Base-by-base conservation (phyloP, 2,113 vertebrate species). In the Cricetomys ansorgei region DNA sequence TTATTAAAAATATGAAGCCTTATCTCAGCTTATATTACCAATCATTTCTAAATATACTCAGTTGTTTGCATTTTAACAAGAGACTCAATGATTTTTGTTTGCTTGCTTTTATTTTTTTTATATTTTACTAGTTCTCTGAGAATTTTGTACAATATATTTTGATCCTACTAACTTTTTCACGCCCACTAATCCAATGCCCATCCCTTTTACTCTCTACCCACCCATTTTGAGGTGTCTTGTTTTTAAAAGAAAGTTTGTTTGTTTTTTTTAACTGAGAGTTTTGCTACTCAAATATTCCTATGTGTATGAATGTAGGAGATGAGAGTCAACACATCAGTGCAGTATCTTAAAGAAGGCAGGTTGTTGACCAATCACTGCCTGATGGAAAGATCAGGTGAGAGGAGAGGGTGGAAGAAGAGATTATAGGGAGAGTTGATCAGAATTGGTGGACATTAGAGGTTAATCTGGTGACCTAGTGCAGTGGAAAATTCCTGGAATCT, bases 41-140 rank as follows among this genome's bases (percentile, higher is more conserved):
- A 45, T 50, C 6, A 59, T 31, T 83, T n/a, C 88, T 43, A 4
- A 4, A 91, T 75, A 12, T 25, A 40, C 5, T 77, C 77, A 76
- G 13, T 70, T 84, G 34, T 76, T 88, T 89, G 13, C 40, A 87
- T 69, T 93, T 94, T 40, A 73, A 55, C 57, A 97, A 89, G 11
- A 8, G 43, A 59, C 11, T 43, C 0, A 3, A 89, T 23, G 7
- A 16, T 55, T 37, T 7, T 79, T 21, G 19, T 79, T 21, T 79
- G 4, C 9, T 55, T 55, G 31, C 15, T 48, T 79, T 79, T 31
- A 19, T 34, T 53, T 53, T 77, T 37, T 55, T 21, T 55, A 55
- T 0, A 55, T 55, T 55, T 55, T 55, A 37, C 55, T 37, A 55
- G 9, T 21, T 53, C 16, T 7, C 53, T 34, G 48, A 79, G 17